Evolutionary conservation across 2,797 vertebrate genomes (phyloP).

Genomic region (Hydrocynus forskahlii): DNA sequence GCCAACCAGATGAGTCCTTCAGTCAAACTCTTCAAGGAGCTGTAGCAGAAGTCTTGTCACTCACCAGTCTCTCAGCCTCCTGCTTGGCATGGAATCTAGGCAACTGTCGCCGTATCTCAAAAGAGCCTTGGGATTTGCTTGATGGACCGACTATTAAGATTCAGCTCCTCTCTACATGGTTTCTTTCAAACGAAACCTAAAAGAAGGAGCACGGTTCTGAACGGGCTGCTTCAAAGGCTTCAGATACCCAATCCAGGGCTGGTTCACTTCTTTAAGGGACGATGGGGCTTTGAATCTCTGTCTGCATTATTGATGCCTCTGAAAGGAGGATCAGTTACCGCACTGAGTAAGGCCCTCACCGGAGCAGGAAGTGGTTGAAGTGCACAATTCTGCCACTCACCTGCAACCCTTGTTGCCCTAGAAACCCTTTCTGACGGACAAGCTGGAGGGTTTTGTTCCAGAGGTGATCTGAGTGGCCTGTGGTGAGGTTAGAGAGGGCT

Average conservation of each 20-base stretch:
- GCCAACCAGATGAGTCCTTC: constrained; percentile 5
- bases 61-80: constrained; percentile 19
- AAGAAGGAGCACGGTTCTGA: constrained; percentile 13
- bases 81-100: constrained; percentile 32
- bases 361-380: constrained; percentile 27
- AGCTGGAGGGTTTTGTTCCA: neutral
- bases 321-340: constrained; percentile 53
- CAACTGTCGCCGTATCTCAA: constrained; percentile 24
- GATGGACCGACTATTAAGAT: neutral
- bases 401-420: neutral
- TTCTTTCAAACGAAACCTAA: neutral
- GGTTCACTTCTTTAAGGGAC: constrained; percentile 48
- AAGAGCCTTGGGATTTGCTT: constrained; percentile 26
- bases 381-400: constrained; percentile 13
- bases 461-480: constrained; percentile 3
- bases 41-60: constrained; percentile 11
- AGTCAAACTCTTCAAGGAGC: neutral
- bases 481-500: neutral
- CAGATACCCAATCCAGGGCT: constrained; percentile 44
- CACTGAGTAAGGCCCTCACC: constrained; percentile 7
- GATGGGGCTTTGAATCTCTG: constrained; percentile 37
- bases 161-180: neutral
- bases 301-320: constrained; percentile 57
- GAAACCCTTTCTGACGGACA: constrained; percentile 6
- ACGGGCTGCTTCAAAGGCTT: neutral